phyloP scores from a whole-genome alignment of 2,113 vertebrate genomes.

The Anthoscopus minutus region DNA sequence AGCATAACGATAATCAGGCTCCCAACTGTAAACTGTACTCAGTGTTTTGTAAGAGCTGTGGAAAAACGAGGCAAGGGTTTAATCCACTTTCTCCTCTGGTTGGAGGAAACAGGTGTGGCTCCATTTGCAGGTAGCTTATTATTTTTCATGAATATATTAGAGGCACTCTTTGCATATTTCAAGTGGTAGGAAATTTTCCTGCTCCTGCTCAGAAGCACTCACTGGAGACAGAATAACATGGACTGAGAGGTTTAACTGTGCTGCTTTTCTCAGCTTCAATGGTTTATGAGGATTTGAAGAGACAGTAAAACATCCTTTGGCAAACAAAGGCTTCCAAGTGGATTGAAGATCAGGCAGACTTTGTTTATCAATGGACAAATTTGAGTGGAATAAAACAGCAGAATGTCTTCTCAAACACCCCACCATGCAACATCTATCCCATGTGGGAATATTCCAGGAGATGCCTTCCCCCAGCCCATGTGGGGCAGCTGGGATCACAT shows the following conservation, averaged over 20 bases:
- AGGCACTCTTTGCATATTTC: background rate
- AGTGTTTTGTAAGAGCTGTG: background rate
- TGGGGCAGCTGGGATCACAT: background rate
- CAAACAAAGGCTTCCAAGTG: background rate
- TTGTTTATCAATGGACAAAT: background rate
- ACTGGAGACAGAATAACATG: background rate
- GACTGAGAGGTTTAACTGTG: background rate
- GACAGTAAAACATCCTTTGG: background rate
- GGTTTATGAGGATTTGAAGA: background rate
- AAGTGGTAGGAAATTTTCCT: background rate
- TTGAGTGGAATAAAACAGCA: background rate
- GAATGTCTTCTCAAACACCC: background rate
- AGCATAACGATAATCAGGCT: conserved; percentile 33
- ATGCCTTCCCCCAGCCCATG: rapidly evolving
- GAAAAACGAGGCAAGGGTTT: background rate
- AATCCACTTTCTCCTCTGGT: background rate
- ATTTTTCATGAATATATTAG: conserved; percentile 5
- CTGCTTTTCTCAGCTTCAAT: background rate
- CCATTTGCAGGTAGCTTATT: conserved; percentile 7
- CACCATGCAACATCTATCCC: background rate
- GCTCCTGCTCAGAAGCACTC: background rate
- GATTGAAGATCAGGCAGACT: background rate
- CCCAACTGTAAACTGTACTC: background rate
- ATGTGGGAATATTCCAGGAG: background rate
- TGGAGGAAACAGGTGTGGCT: conserved; percentile 20